Base-by-base conservation (phyloP, 2,797 vertebrate species). In the Macropodus opercularis region DNA sequence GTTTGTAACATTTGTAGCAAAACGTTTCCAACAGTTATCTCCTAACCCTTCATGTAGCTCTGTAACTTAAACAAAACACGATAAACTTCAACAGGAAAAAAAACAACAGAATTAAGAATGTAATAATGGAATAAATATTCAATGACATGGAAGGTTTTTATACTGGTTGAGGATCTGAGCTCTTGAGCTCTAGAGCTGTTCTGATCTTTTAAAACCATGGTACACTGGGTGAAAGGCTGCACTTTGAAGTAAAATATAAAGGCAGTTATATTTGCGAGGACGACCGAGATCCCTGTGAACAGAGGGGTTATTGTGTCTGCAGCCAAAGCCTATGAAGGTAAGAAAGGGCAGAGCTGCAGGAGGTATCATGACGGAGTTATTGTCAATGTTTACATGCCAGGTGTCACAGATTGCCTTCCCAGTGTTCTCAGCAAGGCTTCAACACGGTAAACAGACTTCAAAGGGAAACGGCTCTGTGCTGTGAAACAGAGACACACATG, bases 331-430 rank as follows among this genome's bases (percentile, higher is more conserved):
- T 65, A 46, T 68, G 73, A 85, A 83, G 81, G 80, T 81, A 90
- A 78, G 84, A 92, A 90, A 92, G 91, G 92, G 85, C 88, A 92
- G 75, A 80, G 31, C 90, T 39, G 77, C 81, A 55, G 90, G 91
- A 83, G 78, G 75, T 66, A 84, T 85, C 51, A 80, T 87, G 84
- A 87, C 65, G 34, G 79, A 77, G 84, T 80, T 90, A 87, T 82
- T 87, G 86, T 90, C 86, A 83, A 81, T 87, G 87, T 91, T 90
- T 89, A 91, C 91, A 88, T 92, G 91, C 91, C 91, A 93, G 89
- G 92, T 92, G 90, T 90, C 91, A 91, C 90, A 91, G 88, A 93
- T 91, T 93, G 91, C 82, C 85, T 75, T 86, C 91, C 83, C 76
- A 73, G 86, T 79, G 90, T 78, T 89, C 91, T 72, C 91, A 90